A percentile compares a stretch with the other conserved stretches of the same genome.
phyloP scores from a whole-genome alignment of 2,888 invertebrate genomes.

The Sphinx pinastri region DNA sequence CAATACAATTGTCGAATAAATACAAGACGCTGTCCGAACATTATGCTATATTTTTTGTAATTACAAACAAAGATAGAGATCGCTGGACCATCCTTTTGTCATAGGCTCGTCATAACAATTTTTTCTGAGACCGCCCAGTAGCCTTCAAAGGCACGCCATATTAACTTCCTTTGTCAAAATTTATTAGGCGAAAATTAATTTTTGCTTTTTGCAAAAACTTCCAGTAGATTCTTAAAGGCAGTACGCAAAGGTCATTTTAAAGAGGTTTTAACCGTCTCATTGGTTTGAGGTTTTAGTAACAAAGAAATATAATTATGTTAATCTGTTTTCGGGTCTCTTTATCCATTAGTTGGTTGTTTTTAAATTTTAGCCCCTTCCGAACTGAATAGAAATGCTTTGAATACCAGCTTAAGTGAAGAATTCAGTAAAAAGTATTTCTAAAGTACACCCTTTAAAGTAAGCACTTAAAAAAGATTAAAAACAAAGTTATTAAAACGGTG shows the following conservation, averaged over 20 bases:
- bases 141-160: slow-evolving; percentile 54
- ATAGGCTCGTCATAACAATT: slow-evolving; percentile 48
- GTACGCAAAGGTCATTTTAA: slow-evolving; percentile 6
- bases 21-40: not conserved
- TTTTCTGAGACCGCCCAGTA: slow-evolving; percentile 71
- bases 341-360: slow-evolving; percentile 56
- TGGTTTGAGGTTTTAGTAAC: slow-evolving; percentile 41
- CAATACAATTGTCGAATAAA: not conserved
- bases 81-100: slow-evolving; percentile 35
- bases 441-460: not conserved
- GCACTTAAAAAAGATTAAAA: slow-evolving; percentile 14
- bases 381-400: slow-evolving; percentile 35
- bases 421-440: slow-evolving; percentile 8
- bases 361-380: slow-evolving; percentile 40
- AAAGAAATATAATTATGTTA: slow-evolving; percentile 72
- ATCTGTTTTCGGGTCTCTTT: slow-evolving; percentile 62
- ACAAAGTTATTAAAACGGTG: slow-evolving; percentile 6
- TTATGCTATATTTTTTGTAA: not conserved
- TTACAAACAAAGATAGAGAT: slow-evolving; percentile 13
- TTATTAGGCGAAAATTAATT: slow-evolving; percentile 73
- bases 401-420: slow-evolving; percentile 30
- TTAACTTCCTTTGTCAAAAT: slow-evolving; percentile 63
- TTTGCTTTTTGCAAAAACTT: slow-evolving; percentile 41
- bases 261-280: slow-evolving; percentile 24
- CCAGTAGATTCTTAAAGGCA: not conserved